Evolutionary conservation across 2,888 invertebrate genomes (phyloP).

Genomic region (Drosophila algonquin): DNA sequence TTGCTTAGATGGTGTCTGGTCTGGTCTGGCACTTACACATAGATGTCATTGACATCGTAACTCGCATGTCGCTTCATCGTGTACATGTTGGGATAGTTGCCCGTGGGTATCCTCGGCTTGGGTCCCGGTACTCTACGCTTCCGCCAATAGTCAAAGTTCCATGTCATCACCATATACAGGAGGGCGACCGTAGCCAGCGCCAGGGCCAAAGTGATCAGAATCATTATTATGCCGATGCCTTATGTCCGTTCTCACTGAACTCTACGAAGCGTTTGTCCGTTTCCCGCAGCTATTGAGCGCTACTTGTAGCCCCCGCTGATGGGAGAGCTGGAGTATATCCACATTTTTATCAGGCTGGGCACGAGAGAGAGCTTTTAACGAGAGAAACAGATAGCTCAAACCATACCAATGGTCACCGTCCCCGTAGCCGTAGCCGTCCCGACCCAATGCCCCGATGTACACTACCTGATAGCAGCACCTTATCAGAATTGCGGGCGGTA

Average conservation of each 20-base stretch:
- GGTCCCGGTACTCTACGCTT: constrained; percentile 81
- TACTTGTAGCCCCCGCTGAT: constrained; percentile 15
- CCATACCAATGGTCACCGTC: neutral
- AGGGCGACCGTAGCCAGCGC: constrained; percentile 30
- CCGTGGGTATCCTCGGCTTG: constrained; percentile 77
- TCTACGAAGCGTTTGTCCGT: constrained; percentile 11
- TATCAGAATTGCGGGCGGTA: constrained; percentile 20
- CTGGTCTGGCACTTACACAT: constrained; percentile 72
- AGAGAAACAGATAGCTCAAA: constrained; percentile 8
- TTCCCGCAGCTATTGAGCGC: constrained; percentile 1
- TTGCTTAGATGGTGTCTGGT: neutral
- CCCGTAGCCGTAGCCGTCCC: neutral
- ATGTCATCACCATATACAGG: constrained; percentile 72
- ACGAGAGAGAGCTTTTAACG: too few relatives aligned
- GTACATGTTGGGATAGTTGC: constrained; percentile 79
- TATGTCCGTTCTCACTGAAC: constrained; percentile 2
- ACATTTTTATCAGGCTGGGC: neutral
- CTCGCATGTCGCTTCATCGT: constrained; percentile 71
- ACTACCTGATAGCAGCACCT: constrained; percentile 11
- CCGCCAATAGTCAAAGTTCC: constrained; percentile 83
- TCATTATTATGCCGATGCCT: constrained; percentile 34
- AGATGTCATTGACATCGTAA: constrained; percentile 82
- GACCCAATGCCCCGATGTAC: neutral
- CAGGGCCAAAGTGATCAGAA: constrained; percentile 51
- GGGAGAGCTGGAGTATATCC: neutral